These are phyloP conservation scores for Cottus gobio DNA, from an alignment of 2,113 vertebrate species.

Conservation along the genomic window DNA sequence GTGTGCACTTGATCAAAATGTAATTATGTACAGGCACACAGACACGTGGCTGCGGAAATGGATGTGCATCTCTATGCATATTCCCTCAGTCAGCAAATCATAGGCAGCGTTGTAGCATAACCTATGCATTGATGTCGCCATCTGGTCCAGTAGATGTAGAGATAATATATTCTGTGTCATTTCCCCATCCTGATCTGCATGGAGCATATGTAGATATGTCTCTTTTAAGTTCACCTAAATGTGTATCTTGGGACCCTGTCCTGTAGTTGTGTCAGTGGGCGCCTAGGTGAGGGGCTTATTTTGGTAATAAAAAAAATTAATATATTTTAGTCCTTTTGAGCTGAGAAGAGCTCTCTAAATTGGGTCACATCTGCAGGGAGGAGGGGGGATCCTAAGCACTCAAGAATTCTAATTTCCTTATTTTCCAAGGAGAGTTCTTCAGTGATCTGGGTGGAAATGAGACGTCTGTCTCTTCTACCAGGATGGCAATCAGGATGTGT, in stretches of 20 bases:
- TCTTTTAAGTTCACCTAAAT: neutral
- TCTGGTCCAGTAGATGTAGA: slow-evolving; percentile 1
- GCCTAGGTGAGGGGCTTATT: slow-evolving; percentile 28
- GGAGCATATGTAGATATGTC: neutral
- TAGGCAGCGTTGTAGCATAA: neutral
- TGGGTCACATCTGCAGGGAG: slow-evolving; percentile 69
- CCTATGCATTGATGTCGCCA: slow-evolving; percentile 33
- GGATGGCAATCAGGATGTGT: slow-evolving; percentile 66
- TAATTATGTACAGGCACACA: slow-evolving; percentile 10
- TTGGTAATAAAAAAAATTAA: neutral
- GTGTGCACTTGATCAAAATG: slow-evolving; percentile 30
- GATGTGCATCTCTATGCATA: slow-evolving; percentile 44
- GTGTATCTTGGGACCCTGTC: neutral
- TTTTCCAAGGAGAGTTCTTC: slow-evolving; percentile 74
- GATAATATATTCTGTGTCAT: neutral
- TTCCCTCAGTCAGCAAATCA: slow-evolving; percentile 48
- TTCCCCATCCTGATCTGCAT: neutral
- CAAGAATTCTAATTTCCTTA: slow-evolving; percentile 71
- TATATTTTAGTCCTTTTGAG: slow-evolving; percentile 3
- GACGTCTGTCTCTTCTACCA: slow-evolving; percentile 64
- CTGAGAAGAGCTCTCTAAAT: slow-evolving; percentile 54
- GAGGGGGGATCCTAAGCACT: slow-evolving; percentile 42
- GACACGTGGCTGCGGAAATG: neutral
- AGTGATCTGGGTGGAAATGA: slow-evolving; percentile 78
- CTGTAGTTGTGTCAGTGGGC: neutral